Base-by-base conservation (phyloP, 2,888 invertebrate genomes). In the Vanessa cardui region DNA sequence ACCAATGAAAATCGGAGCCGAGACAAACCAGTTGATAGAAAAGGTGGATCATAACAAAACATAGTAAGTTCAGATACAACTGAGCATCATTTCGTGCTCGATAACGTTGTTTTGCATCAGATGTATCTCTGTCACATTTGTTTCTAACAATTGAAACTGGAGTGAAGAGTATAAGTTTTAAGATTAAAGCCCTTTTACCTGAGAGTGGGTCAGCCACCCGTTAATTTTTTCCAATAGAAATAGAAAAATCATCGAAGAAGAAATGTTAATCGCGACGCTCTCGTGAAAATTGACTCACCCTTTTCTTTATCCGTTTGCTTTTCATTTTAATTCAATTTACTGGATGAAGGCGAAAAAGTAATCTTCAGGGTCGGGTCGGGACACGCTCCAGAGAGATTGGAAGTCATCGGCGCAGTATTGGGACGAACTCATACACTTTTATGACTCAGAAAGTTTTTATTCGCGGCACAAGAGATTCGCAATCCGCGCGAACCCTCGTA, bases 391-490 rank as follows among this genome's bases (percentile, higher is more conserved):
- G 86, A 88, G 88, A 89, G 89, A 90, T 91, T 90, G 91, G 90
- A 90, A 90, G 89, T 90, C 91, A 89, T 90, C 87, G 88, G 77
- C 87, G 83, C 84, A 84, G 90, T 90, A 90, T 91, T 90, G 90
- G 90, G 89, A 90, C 89, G 88, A 88, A 88, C 90, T 89, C 91
- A 88, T 91, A 90, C 88, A 90, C 91, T 90, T 91, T 91, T 90
- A 90, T 89, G 86, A 83, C 83, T 81, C 82, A 78, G 81, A 89
- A 90, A 89, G 85, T 90, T 91, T 90, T 90, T 89, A 88, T 89
- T 88, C 88, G 81, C 82, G 85, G 83, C 83, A 82, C 83, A 87
- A 86, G 85, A 87, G 90, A 90, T 89, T 89, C 86, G 81, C 81
- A 84, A 80, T 78, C 81, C 83, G 76, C 78, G 77, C 78, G 78